Conservation (phyloP, 2,888 invertebrate genomes). For the Dynastes hyllus region DNA sequence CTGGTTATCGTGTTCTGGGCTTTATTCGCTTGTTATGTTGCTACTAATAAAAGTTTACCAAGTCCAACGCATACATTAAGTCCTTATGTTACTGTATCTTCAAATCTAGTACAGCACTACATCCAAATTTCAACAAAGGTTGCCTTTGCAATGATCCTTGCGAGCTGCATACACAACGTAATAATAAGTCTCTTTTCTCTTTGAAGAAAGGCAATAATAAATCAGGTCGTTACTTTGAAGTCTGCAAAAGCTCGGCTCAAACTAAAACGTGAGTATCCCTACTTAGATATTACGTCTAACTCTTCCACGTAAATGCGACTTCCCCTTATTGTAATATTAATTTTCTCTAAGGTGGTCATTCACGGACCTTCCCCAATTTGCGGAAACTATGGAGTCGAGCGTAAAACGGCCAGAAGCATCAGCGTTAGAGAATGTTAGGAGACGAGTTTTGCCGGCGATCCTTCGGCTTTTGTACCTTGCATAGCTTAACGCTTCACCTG, state of each 20-base stretch:
- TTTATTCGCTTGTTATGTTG: too few species aligned
- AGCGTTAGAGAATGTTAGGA: constrained; percentile 22
- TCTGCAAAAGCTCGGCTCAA: background rate
- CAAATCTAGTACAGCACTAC: background rate
- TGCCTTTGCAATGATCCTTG: background rate
- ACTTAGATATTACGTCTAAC: background rate
- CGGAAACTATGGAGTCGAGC: constrained; percentile 19
- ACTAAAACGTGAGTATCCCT: background rate
- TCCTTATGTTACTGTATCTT: too few species aligned
- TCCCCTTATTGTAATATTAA: constrained; percentile 38
- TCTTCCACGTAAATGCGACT: background rate
- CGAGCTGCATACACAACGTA: background rate
- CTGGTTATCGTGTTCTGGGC: too few species aligned
- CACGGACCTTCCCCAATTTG: constrained; percentile 8
- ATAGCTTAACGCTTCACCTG: constrained; percentile 55
- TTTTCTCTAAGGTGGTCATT: constrained; percentile 35
- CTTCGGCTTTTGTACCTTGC: constrained; percentile 54
- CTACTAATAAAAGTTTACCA: too few species aligned
- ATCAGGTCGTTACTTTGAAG: constrained; percentile 10
- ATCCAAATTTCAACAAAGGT: background rate
- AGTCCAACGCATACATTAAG: too few species aligned
- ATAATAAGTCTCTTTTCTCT: background rate
- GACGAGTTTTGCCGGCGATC: constrained; percentile 21
- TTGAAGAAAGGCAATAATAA: constrained; percentile 19
- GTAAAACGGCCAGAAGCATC: constrained; percentile 13